These are phyloP conservation scores for Nephrotoma appendiculata DNA, from an alignment of 2,888 invertebrate species.

Conservation along the genomic window DNA sequence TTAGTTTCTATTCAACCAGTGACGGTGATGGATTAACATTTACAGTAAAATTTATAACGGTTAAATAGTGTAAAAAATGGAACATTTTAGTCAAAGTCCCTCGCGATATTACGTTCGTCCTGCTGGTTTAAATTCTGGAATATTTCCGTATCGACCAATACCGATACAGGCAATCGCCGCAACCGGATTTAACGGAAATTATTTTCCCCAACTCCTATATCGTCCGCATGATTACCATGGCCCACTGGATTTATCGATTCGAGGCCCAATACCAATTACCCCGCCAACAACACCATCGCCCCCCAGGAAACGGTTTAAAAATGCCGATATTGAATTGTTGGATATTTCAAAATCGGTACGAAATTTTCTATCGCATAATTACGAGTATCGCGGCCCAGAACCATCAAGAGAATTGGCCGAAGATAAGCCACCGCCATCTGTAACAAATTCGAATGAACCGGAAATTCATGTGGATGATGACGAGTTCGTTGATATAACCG, in stretches of 20 bases:
- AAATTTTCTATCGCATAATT: background rate
- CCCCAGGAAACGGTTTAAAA: conserved; percentile 25
- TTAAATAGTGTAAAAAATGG: background rate
- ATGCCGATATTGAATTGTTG: background rate
- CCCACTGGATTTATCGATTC: conserved; percentile 29
- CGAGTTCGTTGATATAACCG: background rate
- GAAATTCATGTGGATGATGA: background rate
- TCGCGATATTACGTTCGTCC: background rate
- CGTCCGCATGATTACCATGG: background rate
- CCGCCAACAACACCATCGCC: conserved; percentile 33
- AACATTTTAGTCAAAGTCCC: background rate
- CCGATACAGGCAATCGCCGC: background rate
- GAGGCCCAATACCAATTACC: conserved; percentile 28
- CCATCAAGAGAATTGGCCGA: background rate
- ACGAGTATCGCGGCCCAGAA: background rate
- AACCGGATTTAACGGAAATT: background rate
- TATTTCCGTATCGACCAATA: conserved; percentile 1
- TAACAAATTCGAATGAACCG: background rate
- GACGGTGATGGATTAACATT: background rate
- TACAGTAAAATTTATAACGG: background rate
- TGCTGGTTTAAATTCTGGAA: background rate
- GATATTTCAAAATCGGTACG: background rate
- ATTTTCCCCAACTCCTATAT: background rate
- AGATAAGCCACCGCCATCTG: background rate
- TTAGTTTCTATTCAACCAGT: background rate